These are phyloP conservation scores for Petrocephalus microphthalmus DNA, from an alignment of 2,113 vertebrate genomes.

Conservation along the genomic window DNA sequence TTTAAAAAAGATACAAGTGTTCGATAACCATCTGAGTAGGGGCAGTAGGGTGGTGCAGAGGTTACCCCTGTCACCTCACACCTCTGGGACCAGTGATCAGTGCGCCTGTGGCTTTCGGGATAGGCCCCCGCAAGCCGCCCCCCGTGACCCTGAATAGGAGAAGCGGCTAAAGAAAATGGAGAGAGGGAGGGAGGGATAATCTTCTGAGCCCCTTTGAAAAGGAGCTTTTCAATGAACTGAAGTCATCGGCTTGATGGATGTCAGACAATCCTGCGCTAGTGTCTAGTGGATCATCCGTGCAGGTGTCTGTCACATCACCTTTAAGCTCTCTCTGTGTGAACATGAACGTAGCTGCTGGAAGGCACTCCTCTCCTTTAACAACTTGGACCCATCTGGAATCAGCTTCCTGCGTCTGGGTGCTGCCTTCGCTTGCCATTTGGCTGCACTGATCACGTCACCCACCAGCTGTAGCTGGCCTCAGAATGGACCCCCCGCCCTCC, in stretches of 20 bases:
- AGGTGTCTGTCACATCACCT: background rate
- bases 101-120: too few relatives aligned
- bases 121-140: too few relatives aligned
- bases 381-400: background rate
- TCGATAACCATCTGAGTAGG: background rate
- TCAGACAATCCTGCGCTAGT: background rate
- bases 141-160: too few relatives aligned
- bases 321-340: background rate
- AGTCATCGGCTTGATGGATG: background rate
- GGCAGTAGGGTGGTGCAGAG: too few relatives aligned
- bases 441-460: background rate
- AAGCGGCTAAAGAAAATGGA: too few relatives aligned
- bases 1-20: background rate
- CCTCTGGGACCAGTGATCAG: too few relatives aligned
- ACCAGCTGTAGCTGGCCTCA: constrained; percentile 1
- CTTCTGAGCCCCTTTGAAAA: background rate
- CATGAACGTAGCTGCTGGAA: background rate
- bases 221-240: background rate
- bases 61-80: too few relatives aligned
- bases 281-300: background rate
- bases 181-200: too few relatives aligned
- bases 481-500: constrained; percentile 17
- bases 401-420: background rate
- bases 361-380: background rate
- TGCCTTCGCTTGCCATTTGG: too few relatives aligned